These are phyloP conservation scores for Meghimatium bilineatum DNA, from an alignment of 2,888 invertebrate species.

Conservation along the genomic window DNA sequence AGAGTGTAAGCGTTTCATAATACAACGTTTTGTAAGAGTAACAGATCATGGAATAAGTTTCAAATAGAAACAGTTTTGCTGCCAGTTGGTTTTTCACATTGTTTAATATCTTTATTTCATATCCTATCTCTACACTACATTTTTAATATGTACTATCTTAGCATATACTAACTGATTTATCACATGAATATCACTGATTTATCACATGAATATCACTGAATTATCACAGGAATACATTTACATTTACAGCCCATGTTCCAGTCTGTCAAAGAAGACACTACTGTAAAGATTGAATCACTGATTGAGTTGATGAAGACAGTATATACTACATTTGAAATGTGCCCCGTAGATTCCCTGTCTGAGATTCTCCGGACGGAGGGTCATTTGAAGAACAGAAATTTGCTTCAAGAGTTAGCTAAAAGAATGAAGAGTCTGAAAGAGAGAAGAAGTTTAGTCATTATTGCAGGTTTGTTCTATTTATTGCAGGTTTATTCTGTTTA, in stretches of 20 bases:
- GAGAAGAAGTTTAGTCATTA: constrained; percentile 10
- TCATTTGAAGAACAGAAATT: neutral
- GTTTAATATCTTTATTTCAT: no score
- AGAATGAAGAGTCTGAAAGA: constrained; percentile 9
- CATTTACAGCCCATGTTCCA: constrained; percentile 20
- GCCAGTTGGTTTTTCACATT: no score
- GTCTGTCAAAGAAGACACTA: constrained; percentile 10
- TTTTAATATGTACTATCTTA: no score
- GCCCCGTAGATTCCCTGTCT: constrained; percentile 27
- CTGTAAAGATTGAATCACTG: constrained; percentile 4
- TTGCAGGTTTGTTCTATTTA: constrained; percentile 29
- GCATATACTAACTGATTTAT: no score
- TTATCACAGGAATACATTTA: neutral
- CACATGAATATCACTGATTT: no score
- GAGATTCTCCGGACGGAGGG: constrained; percentile 19
- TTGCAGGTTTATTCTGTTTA: neutral
- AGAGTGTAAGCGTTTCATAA: no score
- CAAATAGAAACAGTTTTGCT: no score
- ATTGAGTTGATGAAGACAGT: constrained; percentile 16
- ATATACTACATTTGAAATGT: neutral
- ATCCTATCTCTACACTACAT: no score
- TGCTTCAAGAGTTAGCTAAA: constrained; percentile 30
- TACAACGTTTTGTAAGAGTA: no score
- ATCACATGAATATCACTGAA: no score
- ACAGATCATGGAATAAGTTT: no score